phyloP scores from a whole-genome alignment of 2,113 vertebrate genomes.

The Labeo catla region DNA sequence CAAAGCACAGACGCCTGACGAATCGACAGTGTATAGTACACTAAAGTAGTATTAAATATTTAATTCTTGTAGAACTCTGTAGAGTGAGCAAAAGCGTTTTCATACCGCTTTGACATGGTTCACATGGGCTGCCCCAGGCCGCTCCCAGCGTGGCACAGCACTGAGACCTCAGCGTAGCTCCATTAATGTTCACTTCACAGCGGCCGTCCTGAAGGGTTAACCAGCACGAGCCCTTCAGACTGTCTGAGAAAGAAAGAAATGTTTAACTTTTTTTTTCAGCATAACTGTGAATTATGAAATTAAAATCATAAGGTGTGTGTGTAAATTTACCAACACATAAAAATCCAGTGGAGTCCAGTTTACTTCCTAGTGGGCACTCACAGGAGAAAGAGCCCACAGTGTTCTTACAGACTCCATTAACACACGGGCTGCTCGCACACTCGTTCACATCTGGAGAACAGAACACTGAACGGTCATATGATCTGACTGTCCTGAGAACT shows the following conservation, averaged over 20 bases:
- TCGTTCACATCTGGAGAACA: conserved; percentile 81
- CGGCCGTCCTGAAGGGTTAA: conserved; percentile 76
- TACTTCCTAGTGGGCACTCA: conserved; percentile 82
- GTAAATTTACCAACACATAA: conserved; percentile 79
- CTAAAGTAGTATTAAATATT: neutral
- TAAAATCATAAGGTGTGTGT: neutral
- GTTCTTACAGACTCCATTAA: conserved; percentile 84
- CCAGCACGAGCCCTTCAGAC: conserved; percentile 82
- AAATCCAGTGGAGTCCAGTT: conserved; percentile 79
- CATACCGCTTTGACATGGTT: conserved; percentile 77
- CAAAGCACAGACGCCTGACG: too few relatives aligned
- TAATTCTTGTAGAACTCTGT: neutral
- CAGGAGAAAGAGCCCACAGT: conserved; percentile 84
- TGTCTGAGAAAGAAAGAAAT: conserved; percentile 60
- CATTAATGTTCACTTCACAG: conserved; percentile 82
- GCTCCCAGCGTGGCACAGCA: conserved; percentile 81
- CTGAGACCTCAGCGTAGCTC: conserved; percentile 80
- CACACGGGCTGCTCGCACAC: conserved; percentile 83
- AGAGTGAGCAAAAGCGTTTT: neutral
- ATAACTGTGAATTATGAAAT: neutral
- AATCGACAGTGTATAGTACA: neutral
- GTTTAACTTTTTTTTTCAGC: neutral
- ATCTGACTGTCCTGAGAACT: neutral
- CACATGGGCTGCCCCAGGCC: conserved; percentile 83
- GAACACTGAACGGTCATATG: neutral